These are phyloP conservation scores for Seira ritae DNA, from an alignment of 2,888 invertebrate genomes.

Conservation along the genomic window DNA sequence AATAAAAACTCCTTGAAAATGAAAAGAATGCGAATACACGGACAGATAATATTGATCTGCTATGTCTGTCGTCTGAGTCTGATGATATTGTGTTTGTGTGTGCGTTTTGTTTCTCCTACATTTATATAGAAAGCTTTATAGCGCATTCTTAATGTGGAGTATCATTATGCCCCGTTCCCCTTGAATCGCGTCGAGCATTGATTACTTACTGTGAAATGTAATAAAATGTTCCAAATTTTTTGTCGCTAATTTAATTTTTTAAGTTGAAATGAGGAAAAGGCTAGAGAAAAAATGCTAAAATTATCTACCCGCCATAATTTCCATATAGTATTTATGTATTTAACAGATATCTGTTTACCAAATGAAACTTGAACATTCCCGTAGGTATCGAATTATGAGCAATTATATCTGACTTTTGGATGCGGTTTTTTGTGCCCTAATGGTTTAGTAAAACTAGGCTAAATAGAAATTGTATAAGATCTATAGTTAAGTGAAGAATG, in stretches of 20 bases:
- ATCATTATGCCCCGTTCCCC: not conserved
- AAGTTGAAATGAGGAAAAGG: no score
- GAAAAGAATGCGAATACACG: not conserved
- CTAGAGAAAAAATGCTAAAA: no score
- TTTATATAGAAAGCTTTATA: no score
- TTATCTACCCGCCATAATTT: no score
- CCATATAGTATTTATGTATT: no score
- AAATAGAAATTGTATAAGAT: not conserved
- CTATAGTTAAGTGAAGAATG: not conserved
- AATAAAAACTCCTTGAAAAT: conserved; percentile 4
- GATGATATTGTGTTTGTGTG: conserved; percentile 22
- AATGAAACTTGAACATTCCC: conserved; percentile 23
- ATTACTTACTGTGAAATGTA: not conserved
- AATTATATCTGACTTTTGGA: no score
- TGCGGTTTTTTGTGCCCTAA: not conserved
- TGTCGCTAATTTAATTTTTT: no score
- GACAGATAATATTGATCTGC: not conserved
- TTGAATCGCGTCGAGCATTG: not conserved
- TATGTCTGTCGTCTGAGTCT: conserved; percentile 50
- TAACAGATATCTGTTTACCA: not conserved
- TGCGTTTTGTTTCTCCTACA: no score
- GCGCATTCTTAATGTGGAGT: no score
- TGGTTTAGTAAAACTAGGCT: not conserved
- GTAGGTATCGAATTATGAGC: not conserved
- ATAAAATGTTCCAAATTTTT: no score